Evolutionary conservation across 2,797 vertebrate species (phyloP), one percentile per base, ranked within the genome.

Genomic region (Staurois parvus): DNA sequence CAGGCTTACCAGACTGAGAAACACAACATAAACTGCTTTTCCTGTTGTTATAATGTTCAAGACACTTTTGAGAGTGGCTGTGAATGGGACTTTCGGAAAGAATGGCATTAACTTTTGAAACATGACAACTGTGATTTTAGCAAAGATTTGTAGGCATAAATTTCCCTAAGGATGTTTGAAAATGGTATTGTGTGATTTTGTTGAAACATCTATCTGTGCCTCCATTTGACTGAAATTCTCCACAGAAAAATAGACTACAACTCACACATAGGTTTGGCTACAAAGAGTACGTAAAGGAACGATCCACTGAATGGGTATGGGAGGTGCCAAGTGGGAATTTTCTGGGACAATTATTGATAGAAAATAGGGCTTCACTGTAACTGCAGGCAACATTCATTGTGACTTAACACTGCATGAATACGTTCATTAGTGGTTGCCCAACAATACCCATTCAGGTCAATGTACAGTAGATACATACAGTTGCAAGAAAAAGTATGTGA

Each of bases 61-160:
- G 72, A 73, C 72, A 83, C 56, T 52, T 83, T 67, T 76, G 76
- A 67, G 40, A 76, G 28, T 17, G 59, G 37, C 13, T 12, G 11
- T 17, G 24, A 56, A 72, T 4, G 52, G 78, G 15, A 37, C 17
- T 48, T 30, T 68, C 56, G 8, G 29, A 68, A 45, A 19, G 28
- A 67, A 67, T 21, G 37, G 10, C 34, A 67, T 66, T 79, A 29
- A 59, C 45, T 28, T 17, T 24, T 32, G 30, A 13, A n/a, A 64
- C 34, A 29, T n/a, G 12, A 40, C 15, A 17, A 24, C 26, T 19
- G 37, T 64, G 15, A 24, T 42, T 67, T 67, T 45, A 19, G 26
- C 37, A 21, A n/a, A 52, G 24, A 80, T 48, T n/a, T 28, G 24
- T 32, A 70, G 69, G 37, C 40, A 48, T 69, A n/a, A 26, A 30